Evolutionary conservation across 2,113 vertebrate genomes (phyloP), one percentile per base, ranked within the genome.

Genomic region (Melanocharis versteri): DNA sequence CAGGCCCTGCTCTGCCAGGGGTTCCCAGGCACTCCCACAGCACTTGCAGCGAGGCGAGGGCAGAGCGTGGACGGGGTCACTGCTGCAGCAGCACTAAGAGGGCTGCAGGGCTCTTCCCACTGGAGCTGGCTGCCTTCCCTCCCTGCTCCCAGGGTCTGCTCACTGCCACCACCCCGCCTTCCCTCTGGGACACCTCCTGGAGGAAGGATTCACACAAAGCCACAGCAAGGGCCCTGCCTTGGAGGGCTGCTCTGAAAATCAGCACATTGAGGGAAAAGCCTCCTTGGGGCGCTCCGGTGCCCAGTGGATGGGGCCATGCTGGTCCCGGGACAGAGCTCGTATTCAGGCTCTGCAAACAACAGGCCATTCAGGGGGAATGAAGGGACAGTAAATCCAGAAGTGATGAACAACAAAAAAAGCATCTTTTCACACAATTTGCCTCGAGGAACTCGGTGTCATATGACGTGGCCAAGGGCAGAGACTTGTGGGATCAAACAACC

Each of bases 401-500:
- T n/a, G 82, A 53, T 62, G 50, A 45, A 64, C 17, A 60, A 42
- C 21, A 64, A 73, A 50, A 86, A 75, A 27, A 18, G 39, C 70
- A 69, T 89, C 73, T 94, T 83, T 90, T 94, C 48, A 95, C 84
- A 85, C 85, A 85, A 4, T 68, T 87, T 4, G 84, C 94, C 95
- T 77, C 7, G 2, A 58, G 92, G 70, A 95, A 51, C n/a, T 31
- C 53, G 1, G 0, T 20, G 48, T 91, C 90, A 64, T 61, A 65
- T 51, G 78, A 90, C 2, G 6, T 10, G 40, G 84, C 78, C 70
- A 35, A 92, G 78, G 82, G 72, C 90, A 96, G 69, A 77, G 50
- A 40, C 71, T 77, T 53, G 76, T 44, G 58, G 70, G 75, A 91
- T 87, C 87, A 91, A 82, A 75, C 81, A 56, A 64, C 33, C 64